Evolutionary conservation across 2,888 invertebrate genomes (phyloP).

Genomic region (Archips crataeganus): DNA sequence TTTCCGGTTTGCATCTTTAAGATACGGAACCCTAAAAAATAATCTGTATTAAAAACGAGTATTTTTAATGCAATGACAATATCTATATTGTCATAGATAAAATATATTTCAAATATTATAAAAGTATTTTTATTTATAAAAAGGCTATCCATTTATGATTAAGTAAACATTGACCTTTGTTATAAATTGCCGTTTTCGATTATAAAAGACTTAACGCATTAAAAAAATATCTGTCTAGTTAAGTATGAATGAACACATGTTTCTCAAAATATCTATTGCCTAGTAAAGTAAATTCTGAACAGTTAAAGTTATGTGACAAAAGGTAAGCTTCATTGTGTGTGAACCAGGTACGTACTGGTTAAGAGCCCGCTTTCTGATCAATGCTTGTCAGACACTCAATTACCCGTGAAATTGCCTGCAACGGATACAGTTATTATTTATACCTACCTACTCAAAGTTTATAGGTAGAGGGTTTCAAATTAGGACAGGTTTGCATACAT

Average conservation of each 20-base stretch:
- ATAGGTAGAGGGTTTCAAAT: neutral
- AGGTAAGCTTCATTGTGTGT: slow-evolving; percentile 15
- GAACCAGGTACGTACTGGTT: slow-evolving; percentile 27
- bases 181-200: neutral
- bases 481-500: neutral
- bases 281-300: neutral
- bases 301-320: slow-evolving; percentile 1
- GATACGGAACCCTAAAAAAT: too few relatives aligned
- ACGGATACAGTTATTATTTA: slow-evolving; percentile 8
- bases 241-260: neutral
- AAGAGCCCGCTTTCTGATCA: slow-evolving; percentile 54
- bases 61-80: too few relatives aligned
- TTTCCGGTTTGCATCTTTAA: too few relatives aligned
- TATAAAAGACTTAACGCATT: slow-evolving; percentile 12
- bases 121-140: neutral
- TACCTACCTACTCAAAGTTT: neutral
- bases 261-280: neutral
- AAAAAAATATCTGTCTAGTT: neutral
- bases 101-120: too few relatives aligned
- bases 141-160: neutral
- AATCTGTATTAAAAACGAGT: too few relatives aligned
- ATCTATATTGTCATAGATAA: too few relatives aligned
- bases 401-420: slow-evolving; percentile 74
- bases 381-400: slow-evolving; percentile 70
- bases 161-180: neutral